Conservation (phyloP, 2,797 vertebrate genomes). For the Chaetodon trifasciatus region DNA sequence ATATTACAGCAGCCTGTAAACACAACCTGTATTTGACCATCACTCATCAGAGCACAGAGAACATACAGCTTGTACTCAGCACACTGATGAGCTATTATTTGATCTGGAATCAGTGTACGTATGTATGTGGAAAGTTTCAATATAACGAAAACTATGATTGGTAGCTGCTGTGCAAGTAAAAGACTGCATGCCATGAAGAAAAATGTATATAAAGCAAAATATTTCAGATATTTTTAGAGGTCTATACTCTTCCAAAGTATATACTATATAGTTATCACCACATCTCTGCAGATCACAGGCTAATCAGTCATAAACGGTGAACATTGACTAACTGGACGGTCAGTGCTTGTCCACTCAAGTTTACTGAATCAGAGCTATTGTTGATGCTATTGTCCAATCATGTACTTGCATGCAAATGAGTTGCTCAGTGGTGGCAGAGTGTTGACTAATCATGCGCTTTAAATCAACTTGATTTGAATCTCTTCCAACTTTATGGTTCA, state of each 20-base stretch:
- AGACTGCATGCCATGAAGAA: slow-evolving; percentile 11
- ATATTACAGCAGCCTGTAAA: slow-evolving; percentile 72
- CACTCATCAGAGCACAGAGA: slow-evolving; percentile 48
- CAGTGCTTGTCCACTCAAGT: background rate
- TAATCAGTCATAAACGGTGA: background rate
- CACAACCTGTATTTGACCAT: slow-evolving; percentile 53
- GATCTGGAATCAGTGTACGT: slow-evolving; percentile 40
- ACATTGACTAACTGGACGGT: background rate
- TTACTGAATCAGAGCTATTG: background rate
- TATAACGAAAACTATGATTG: slow-evolving; percentile 28
- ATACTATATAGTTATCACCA: background rate
- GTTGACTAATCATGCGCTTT: slow-evolving; percentile 23
- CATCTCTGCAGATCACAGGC: background rate
- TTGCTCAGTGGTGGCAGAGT: background rate
- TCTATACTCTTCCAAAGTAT: slow-evolving; percentile 4
- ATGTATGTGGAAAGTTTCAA: slow-evolving; percentile 37
- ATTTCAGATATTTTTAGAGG: background rate
- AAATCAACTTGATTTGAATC: slow-evolving; percentile 27
- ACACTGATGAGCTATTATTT: slow-evolving; percentile 57
- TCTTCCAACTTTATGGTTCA: slow-evolving; percentile 43
- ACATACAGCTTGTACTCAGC: slow-evolving; percentile 42
- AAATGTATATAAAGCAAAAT: background rate
- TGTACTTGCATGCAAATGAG: slow-evolving; percentile 1
- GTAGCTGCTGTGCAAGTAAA: slow-evolving; percentile 19
- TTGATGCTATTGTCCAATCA: background rate